phyloP scores from a whole-genome alignment of 92 coral and sea anemone genomes.

The Pocillopora grandis region DNA sequence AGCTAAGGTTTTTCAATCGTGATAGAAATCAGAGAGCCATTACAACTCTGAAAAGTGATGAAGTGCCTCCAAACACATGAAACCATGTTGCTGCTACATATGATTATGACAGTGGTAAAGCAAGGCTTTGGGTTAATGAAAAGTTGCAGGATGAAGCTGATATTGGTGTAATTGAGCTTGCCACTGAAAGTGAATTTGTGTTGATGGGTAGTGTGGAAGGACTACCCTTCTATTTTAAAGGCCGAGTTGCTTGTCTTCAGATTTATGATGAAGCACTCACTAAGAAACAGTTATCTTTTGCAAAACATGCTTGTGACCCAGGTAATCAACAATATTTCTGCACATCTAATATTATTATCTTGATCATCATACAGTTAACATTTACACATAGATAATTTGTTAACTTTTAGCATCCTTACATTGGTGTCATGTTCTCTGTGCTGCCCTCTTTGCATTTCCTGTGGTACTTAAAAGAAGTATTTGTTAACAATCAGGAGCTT shows the following conservation, averaged over 20 bases:
- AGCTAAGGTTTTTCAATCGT: not conserved
- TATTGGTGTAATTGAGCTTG: slow-evolving; percentile 41
- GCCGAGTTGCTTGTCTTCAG: slow-evolving; percentile 61
- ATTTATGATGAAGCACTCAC: slow-evolving; percentile 42
- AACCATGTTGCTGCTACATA: slow-evolving; percentile 11
- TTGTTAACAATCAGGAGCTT: too few relatives aligned
- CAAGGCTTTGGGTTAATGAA: slow-evolving; percentile 40
- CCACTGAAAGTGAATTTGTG: slow-evolving; percentile 29
- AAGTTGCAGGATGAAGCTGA: slow-evolving; percentile 13
- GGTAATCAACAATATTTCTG: slow-evolving; percentile 15
- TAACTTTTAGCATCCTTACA: not conserved
- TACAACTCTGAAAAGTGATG: not conserved
- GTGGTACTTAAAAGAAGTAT: too few relatives aligned
- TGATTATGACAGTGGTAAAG: slow-evolving; percentile 18
- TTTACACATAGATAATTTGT: too few relatives aligned
- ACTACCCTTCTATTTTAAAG: slow-evolving; percentile 36
- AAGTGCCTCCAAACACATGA: slow-evolving; percentile 7
- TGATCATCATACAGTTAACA: too few relatives aligned
- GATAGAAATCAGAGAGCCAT: not conserved
- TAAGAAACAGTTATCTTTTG: slow-evolving; percentile 26
- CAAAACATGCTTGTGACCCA: slow-evolving; percentile 29
- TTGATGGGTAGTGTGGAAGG: slow-evolving; percentile 40
- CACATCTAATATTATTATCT: too few relatives aligned
- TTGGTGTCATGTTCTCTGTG: too few relatives aligned
- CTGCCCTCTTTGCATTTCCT: too few relatives aligned